These are phyloP conservation scores for Scaptomyza montana DNA, from an alignment of 1,140 invertebrate genomes.

Conservation along the genomic window DNA sequence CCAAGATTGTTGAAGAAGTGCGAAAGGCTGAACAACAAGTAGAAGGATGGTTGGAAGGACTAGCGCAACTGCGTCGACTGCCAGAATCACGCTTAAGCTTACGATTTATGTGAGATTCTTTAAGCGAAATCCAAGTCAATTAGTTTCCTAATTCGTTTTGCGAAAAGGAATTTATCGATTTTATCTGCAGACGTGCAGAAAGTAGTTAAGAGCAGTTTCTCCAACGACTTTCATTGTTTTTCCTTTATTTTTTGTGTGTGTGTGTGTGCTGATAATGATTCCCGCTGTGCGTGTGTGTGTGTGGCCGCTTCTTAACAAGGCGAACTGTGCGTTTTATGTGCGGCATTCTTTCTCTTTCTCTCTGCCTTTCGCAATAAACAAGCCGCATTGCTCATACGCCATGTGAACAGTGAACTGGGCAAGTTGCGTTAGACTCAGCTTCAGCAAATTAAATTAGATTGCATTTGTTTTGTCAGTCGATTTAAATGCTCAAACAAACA, in stretches of 20 bases:
- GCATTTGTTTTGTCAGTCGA: conserved; percentile 52
- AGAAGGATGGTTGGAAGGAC: neutral
- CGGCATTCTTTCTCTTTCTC: conserved; percentile 19
- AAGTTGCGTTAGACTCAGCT: conserved; percentile 13
- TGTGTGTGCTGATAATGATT: conserved; percentile 70
- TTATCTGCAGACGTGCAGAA: conserved; percentile 81
- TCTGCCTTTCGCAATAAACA: conserved; percentile 61
- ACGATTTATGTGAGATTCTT: conserved; percentile 82
- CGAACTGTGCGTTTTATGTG: conserved; percentile 56
- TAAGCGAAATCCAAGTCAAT: conserved; percentile 81
- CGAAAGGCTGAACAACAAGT: neutral
- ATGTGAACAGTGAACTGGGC: conserved; percentile 35
- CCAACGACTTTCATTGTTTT: conserved; percentile 38
- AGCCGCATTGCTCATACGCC: conserved; percentile 75
- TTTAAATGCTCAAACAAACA: conserved; percentile 50
- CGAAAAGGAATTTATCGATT: conserved; percentile 82
- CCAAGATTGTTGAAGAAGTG: neutral
- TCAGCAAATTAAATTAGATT: conserved; percentile 70
- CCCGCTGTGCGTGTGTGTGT: conserved; percentile 22
- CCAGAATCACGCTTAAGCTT: conserved; percentile 79
- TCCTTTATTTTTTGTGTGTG: conserved; percentile 1
- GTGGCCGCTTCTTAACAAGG: conserved; percentile 37
- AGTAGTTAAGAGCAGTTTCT: conserved; percentile 77
- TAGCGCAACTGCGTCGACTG: conserved; percentile 48
- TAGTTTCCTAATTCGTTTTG: conserved; percentile 82